A percentile compares a stretch with the other conserved stretches of the same genome.
phyloP scores from a whole-genome alignment of 1,140 invertebrate genomes.

The Berghia stephanieae region DNA sequence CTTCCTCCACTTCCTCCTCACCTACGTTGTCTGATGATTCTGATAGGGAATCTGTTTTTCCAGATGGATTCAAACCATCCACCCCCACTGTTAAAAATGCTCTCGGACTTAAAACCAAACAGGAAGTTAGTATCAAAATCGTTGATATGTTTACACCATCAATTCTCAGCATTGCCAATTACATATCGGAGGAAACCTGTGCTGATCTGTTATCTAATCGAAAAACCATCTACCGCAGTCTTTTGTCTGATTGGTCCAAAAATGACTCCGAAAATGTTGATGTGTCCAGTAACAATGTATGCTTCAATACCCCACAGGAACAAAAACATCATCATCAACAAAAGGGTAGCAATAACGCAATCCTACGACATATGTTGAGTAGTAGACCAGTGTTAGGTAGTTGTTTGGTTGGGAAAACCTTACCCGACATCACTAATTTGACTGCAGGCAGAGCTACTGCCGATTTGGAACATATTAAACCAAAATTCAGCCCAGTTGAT shows the following conservation, averaged over 20 bases:
- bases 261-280: not conserved
- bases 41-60: constrained; percentile 50
- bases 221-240: constrained; percentile 45
- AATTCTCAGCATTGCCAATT: constrained; percentile 19
- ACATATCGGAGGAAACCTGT: constrained; percentile 51
- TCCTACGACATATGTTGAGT: not conserved
- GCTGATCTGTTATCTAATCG: constrained; percentile 49
- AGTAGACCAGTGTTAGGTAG: too few species aligned
- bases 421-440: too few species aligned
- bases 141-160: not conserved
- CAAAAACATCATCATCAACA: not conserved
- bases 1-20: not conserved
- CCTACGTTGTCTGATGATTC: too few species aligned
- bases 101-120: constrained; percentile 49
- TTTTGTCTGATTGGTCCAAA: constrained; percentile 44
- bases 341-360: not conserved
- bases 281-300: not conserved
- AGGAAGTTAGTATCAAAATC: too few species aligned
- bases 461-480: too few species aligned
- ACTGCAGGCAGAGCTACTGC: too few species aligned
- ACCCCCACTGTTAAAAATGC: constrained; percentile 51
- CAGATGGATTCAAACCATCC: constrained; percentile 46
- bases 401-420: too few species aligned
- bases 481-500: too few species aligned
- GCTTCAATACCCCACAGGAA: not conserved